These are phyloP conservation scores for Epizoanthus rinbou DNA, from an alignment of 92 coral and sea anemone genomes.

Conservation along the genomic window DNA sequence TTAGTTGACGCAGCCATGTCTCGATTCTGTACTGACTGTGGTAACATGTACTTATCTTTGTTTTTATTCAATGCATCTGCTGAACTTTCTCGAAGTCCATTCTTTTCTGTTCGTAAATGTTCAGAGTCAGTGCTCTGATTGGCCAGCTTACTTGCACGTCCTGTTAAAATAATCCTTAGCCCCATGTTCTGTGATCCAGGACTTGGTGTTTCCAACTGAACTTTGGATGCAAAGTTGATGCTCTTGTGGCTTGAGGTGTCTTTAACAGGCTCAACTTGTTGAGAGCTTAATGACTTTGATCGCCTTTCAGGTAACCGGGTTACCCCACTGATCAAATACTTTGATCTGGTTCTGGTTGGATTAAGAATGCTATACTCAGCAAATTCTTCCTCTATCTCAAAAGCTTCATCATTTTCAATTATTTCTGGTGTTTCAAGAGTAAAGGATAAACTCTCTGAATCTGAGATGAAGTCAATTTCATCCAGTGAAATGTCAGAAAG, in stretches of 20 bases:
- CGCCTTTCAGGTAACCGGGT: constrained; percentile 26
- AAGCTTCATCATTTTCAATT: constrained; percentile 28
- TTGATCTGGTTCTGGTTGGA: constrained; percentile 38
- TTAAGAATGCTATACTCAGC: constrained; percentile 31
- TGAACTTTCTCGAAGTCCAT: neutral
- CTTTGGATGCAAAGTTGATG: constrained; percentile 9
- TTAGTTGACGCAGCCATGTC: neutral
- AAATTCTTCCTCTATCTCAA: constrained; percentile 36
- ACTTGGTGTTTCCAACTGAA: constrained; percentile 5
- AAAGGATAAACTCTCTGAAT: constrained; percentile 32
- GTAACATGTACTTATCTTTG: neutral
- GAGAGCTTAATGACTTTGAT: constrained; percentile 30
- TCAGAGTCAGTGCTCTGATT: neutral
- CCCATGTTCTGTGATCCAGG: constrained; percentile 11
- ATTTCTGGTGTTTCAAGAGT: constrained; percentile 44
- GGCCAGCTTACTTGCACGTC: neutral
- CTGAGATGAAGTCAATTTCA: constrained; percentile 27
- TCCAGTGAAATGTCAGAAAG: constrained; percentile 23
- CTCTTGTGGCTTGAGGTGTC: neutral
- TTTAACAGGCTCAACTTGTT: constrained; percentile 7
- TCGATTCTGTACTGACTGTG: too few relatives aligned
- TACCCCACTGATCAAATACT: constrained; percentile 29
- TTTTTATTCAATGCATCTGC: neutral
- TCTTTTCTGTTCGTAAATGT: neutral
- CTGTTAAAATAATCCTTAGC: constrained; percentile 29